Base-by-base conservation (phyloP, 1,140 invertebrate genomes). In the Whitmania pigra region DNA sequence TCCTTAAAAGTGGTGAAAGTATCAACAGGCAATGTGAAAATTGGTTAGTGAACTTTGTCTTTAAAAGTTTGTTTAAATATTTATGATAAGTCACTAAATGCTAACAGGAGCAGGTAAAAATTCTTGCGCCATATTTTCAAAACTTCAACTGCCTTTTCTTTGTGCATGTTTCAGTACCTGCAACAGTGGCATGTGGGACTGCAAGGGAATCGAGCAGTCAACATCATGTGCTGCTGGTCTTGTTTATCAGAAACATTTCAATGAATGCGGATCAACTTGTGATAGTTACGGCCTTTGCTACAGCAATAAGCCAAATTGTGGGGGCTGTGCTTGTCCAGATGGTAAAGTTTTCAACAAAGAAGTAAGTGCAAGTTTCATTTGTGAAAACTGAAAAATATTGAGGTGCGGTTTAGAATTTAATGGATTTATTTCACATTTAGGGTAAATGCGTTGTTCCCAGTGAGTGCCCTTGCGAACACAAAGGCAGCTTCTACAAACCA, bases 261-360 rank as follows among this genome's bases (percentile, higher is more conserved):
- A 29, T 18, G 36, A 68, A 29, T 68, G 67, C 36, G 67, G 67
- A 31, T 68, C 67, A 29, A 68, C 67, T 18, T 68, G 67, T 40
- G 27, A 29, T 7, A 68, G 7, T 11, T 68, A 68, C 27, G 67
- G 36, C 25, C n/a, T 4, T 43, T 43, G 67, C 27, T 22, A 29
- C 27, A 31, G 22, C 57, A 22, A 22, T 7, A 22, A 22, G 18
- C 29, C 57, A 63, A 63, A 13, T 25, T 63, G 57, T 63, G 57
- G 57, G 11, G 57, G 57, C 9, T 63, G 57, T 63, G 57, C 57
- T 18, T 63, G 57, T 63, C 57, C 57, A 6, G 29, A 31, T 18
- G 57, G 57, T 25, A 63, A 63, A 63, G 57, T 63, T 15, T 31
- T 63, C 11, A 31, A 63, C 57, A 63, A 63, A 25, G 29, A 63